Percentiles rank a stretch among this genome's conserved stretches.
These are phyloP conservation scores for Aurelia aurita DNA, from an alignment of 30 jellyfish, hydroid and myxozoan species.

Conservation along the genomic window DNA sequence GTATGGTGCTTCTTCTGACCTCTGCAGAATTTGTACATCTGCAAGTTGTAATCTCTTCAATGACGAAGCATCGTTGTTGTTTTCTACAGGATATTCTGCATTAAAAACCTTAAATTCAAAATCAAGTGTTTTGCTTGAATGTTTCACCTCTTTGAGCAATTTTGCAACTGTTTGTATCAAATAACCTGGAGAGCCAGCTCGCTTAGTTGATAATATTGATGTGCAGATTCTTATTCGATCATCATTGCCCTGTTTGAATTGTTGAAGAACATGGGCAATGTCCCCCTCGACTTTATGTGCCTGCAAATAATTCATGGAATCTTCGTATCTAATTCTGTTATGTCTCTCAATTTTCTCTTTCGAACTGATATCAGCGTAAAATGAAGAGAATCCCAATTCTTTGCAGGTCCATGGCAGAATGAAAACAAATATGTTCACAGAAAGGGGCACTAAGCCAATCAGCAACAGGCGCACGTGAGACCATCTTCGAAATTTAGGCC, in stretches of 20 bases:
- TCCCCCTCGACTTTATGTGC: not conserved
- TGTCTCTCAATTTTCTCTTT: conserved; percentile 1
- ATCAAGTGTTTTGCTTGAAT: not conserved
- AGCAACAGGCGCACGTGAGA: not conserved
- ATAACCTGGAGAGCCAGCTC: conserved; percentile 20
- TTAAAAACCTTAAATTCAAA: conserved; percentile 25
- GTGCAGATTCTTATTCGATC: not conserved
- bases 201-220: conserved; percentile 23
- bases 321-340: conserved; percentile 3
- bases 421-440: conserved; percentile 1
- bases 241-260: too few relatives aligned
- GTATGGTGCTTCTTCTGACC: not conserved
- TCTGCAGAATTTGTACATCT: not conserved
- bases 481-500: too few relatives aligned
- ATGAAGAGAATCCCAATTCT: conserved; percentile 38
- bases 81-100: conserved; percentile 30
- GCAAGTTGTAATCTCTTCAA: not conserved
- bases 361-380: not conserved
- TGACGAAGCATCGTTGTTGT: not conserved
- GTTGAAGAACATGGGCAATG: not conserved
- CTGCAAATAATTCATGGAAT: conserved; percentile 14
- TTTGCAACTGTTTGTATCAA: conserved; percentile 43
- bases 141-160: conserved; percentile 17
- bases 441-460: conserved; percentile 1
- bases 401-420: conserved; percentile 26